Base-by-base conservation (phyloP, 1,140 invertebrate species). In the Cyphomyrmex costatus region DNA sequence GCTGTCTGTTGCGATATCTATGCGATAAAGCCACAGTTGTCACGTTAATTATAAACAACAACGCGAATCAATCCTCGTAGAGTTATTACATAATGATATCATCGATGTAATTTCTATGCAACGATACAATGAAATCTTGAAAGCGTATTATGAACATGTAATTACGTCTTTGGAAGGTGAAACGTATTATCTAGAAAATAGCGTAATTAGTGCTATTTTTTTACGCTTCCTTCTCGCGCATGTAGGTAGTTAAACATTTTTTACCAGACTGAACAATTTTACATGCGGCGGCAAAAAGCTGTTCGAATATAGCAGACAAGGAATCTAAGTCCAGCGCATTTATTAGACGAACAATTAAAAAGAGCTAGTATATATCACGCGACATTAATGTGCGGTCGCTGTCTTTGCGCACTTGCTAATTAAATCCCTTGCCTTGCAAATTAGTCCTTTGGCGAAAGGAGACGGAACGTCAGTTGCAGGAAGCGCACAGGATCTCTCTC, bases 361-460 rank as follows among this genome's bases (percentile, higher is more conserved):
- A 79, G 56, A 56, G 24, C 19, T 14, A n/a, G n/a, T n/a, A n/a
- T n/a, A 49, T 66, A 79, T 65, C 27, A 68, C 2, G 42, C 16
- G 58, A 85, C 53, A 65, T 78, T 53, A 65, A 61, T 49, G 27
- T 21, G n/a, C 33, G 33, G 70, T 83, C 24, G 24, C 16, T 33
- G 46, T 33, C 60, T 79, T 73, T 68, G 71, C 61, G 66, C 73
- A 24, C 30, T 27, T 21, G 49, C 33, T 89, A 87, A 89, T 90
- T 87, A 90, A 90, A 89, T 90, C 73, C 53, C 66, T 85, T 68
- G 49, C 49, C 76, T 80, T 68, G 77, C 46, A 89, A 87, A 87
- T 90, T 87, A 89, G 56, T 60, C 46, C 66, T 63, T 86, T 74
- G 77, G 58, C 58, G 42, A 60, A 84, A 76, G 73, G 30, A 63